Conservation (phyloP, 2,888 invertebrate genomes). For the Dynastes hyllus region DNA sequence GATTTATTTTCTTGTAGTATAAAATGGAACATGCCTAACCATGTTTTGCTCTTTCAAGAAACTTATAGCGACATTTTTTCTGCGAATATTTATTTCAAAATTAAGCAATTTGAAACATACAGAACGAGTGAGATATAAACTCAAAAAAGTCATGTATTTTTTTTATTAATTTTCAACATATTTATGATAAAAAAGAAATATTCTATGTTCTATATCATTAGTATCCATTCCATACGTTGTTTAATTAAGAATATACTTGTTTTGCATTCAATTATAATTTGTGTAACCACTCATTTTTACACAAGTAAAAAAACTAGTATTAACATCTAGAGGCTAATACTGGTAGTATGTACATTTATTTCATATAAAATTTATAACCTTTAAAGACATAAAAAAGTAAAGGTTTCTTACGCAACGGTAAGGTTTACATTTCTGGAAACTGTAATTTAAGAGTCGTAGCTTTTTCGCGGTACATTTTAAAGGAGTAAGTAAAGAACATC, state of each 20-base stretch:
- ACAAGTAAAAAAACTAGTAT: slow-evolving; percentile 45
- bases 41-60: no score
- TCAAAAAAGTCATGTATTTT: slow-evolving; percentile 28
- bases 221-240: slow-evolving; percentile 38
- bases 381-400: slow-evolving; percentile 30
- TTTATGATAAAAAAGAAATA: slow-evolving; percentile 43
- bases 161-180: slow-evolving; percentile 44
- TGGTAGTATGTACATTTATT: slow-evolving; percentile 46
- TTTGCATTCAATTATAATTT: slow-evolving; percentile 36
- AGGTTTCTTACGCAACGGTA: slow-evolving; percentile 13
- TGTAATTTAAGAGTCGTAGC: no score
- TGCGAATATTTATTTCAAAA: not conserved
- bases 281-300: slow-evolving; percentile 27
- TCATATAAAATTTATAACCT: slow-evolving; percentile 36
- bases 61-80: no score
- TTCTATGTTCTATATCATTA: slow-evolving; percentile 38
- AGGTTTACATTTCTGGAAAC: slow-evolving; percentile 33
- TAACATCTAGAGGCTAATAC: slow-evolving; percentile 49
- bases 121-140: not conserved
- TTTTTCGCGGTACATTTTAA: no score
- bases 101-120: no score
- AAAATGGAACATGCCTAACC: no score
- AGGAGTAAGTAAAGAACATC: no score
- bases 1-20: no score
- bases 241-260: slow-evolving; percentile 24